Evolutionary conservation across 1,140 invertebrate genomes (phyloP).

Genomic region (Hycleus phaleratus): DNA sequence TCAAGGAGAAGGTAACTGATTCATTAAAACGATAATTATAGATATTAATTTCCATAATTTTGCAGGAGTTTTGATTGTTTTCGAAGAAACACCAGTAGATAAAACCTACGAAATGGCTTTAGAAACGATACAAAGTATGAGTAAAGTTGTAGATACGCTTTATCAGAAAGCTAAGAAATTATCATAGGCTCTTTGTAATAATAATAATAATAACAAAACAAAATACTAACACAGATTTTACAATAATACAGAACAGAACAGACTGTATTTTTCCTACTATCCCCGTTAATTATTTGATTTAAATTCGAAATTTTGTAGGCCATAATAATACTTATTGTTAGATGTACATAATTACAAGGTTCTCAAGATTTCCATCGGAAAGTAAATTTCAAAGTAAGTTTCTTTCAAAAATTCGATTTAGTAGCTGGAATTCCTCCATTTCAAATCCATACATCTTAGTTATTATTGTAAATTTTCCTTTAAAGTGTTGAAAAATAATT

Average conservation of each 20-base stretch:
- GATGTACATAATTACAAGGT: slow-evolving; percentile 26
- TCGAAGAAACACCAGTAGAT: slow-evolving; percentile 89
- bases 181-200: slow-evolving; percentile 58
- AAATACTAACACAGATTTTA: slow-evolving; percentile 19
- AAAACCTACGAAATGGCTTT: slow-evolving; percentile 96
- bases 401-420: not conserved
- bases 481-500: slow-evolving; percentile 3
- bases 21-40: not conserved
- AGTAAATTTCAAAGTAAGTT: not conserved
- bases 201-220: slow-evolving; percentile 19
- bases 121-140: slow-evolving; percentile 97
- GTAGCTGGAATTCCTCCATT: not conserved
- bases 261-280: slow-evolving; percentile 35
- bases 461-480: slow-evolving; percentile 13
- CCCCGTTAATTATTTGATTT: not conserved
- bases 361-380: not conserved
- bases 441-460: not conserved
- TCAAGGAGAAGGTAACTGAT: slow-evolving; percentile 79
- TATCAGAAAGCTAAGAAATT: slow-evolving; percentile 98
- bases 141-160: slow-evolving; percentile 96
- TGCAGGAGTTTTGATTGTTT: slow-evolving; percentile 83
- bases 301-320: not conserved
- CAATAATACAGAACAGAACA: slow-evolving; percentile 18
- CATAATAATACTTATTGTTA: slow-evolving; percentile 3
- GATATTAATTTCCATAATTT: slow-evolving; percentile 1